Percentiles rank a stretch among this genome's conserved stretches.
Evolutionary conservation across 2,888 invertebrate species (phyloP).

Genomic region (Macroteleia sp.): DNA sequence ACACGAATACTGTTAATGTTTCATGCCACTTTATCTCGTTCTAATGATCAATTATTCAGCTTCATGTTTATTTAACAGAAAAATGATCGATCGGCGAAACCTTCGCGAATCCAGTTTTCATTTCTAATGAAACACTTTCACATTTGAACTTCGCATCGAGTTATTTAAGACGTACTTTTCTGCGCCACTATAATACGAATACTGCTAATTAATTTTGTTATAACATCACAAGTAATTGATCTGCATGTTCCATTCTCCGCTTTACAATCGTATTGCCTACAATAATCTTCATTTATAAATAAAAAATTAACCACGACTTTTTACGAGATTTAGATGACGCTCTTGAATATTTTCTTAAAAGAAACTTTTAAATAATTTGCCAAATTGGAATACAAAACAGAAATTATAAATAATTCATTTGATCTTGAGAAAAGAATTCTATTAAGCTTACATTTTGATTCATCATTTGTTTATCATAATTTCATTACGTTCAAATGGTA

Average conservation of each 20-base stretch:
- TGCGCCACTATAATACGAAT: neutral
- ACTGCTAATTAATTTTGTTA: constrained; percentile 19
- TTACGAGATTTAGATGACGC: no score
- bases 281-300: no score
- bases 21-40: neutral
- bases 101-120: constrained; percentile 18
- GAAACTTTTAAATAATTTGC: no score
- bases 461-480: neutral
- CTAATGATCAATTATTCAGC: constrained; percentile 15
- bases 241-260: neutral
- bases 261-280: no score
- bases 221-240: constrained; percentile 7
- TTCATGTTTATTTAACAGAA: constrained; percentile 19
- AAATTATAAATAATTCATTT: no score
- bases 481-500: neutral
- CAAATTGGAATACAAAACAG: no score
- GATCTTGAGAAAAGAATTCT: no score
- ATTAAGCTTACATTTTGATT: no score
- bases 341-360: no score
- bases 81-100: constrained; percentile 20
- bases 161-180: constrained; percentile 10
- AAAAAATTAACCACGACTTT: no score
- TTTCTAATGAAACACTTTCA: constrained; percentile 14
- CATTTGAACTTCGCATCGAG: neutral
- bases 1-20: neutral